Evolutionary conservation across 1,140 invertebrate genomes (phyloP).

Genomic region (Helicoverpa zea): DNA sequence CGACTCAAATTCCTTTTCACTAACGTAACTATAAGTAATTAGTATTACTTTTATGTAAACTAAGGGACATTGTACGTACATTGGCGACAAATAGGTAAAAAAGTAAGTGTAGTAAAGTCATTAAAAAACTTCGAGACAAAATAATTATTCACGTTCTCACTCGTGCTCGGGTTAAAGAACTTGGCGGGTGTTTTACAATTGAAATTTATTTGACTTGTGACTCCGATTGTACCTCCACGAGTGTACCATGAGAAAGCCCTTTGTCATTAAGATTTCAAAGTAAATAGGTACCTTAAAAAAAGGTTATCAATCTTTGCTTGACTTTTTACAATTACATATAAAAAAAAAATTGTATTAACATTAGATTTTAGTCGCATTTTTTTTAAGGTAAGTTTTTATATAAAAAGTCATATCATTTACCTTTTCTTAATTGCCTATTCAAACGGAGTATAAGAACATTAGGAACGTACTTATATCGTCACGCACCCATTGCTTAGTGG

Average conservation of each 20-base stretch:
- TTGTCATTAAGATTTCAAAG: constrained; percentile 10
- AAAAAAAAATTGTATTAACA: too few relatives aligned
- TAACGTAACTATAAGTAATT: constrained; percentile 10
- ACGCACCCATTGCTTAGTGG: constrained; percentile 23
- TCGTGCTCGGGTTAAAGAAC: constrained; percentile 16
- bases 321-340: too few relatives aligned
- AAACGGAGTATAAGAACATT: neutral
- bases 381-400: too few relatives aligned
- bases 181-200: constrained; percentile 28
- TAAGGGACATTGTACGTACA: neutral
- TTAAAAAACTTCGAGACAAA: constrained; percentile 5
- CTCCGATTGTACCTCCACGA: constrained; percentile 4
- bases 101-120: neutral
- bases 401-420: too few relatives aligned
- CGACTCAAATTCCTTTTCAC: constrained; percentile 3
- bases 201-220: constrained; percentile 45
- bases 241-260: constrained; percentile 13
- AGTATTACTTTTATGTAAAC: constrained; percentile 11
- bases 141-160: neutral
- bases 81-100: neutral
- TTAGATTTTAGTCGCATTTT: too few relatives aligned
- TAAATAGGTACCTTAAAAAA: too few relatives aligned
- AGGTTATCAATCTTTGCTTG: too few relatives aligned
- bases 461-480: constrained; percentile 5
- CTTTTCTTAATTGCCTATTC: neutral